These are phyloP conservation scores for Brevimyrus niger DNA, from an alignment of 2,113 vertebrate species.

Conservation along the genomic window DNA sequence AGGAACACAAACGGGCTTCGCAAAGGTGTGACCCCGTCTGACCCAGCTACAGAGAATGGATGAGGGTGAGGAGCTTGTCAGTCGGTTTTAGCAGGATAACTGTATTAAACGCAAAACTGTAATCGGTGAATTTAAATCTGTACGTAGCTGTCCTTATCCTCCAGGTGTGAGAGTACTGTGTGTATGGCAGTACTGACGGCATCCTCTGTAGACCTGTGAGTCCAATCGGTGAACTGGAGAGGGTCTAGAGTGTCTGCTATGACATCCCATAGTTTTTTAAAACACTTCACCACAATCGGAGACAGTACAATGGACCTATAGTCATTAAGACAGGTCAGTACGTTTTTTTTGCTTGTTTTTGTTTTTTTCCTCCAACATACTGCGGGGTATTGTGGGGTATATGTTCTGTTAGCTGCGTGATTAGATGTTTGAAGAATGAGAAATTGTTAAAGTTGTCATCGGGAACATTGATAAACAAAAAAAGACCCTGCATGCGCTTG, in stretches of 20 bases:
- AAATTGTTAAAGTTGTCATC: neutral
- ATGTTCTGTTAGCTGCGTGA: neutral
- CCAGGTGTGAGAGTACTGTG: no score
- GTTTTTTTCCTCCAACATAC: neutral
- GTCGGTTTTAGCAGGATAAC: no score
- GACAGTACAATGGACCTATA: neutral
- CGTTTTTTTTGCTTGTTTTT: neutral
- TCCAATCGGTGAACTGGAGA: no score
- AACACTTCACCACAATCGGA: neutral
- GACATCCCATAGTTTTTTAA: neutral
- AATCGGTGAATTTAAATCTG: no score
- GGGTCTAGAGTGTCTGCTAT: neutral
- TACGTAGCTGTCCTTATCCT: no score
- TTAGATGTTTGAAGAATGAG: neutral
- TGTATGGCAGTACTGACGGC: no score
- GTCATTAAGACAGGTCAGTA: neutral
- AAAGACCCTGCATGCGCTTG: neutral
- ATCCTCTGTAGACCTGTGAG: no score
- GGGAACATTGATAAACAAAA: neutral
- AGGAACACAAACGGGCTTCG: neutral
- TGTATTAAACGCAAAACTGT: no score
- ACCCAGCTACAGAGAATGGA: no score
- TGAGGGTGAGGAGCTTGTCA: no score
- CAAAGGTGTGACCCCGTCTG: slow-evolving; percentile 25
- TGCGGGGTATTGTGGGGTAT: neutral